Evolutionary conservation across 2,888 invertebrate genomes (phyloP).

Genomic region (Arge pagana): DNA sequence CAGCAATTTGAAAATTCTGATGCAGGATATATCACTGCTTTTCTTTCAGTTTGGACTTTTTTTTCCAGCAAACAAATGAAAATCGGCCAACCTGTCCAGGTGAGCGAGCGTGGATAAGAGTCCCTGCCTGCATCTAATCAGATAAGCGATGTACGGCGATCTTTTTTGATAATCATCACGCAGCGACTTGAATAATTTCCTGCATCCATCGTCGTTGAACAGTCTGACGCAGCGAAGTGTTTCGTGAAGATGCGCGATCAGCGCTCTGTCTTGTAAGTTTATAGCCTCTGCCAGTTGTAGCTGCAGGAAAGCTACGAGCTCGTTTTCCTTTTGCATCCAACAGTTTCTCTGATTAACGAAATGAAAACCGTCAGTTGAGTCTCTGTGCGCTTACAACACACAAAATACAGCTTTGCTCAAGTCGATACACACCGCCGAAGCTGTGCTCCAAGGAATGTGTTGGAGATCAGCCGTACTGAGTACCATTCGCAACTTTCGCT

Average conservation of each 20-base stretch:
- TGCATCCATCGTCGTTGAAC: constrained; percentile 73
- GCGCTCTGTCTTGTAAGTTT: constrained; percentile 75
- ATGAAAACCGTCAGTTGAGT: neutral
- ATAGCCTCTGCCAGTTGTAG: constrained; percentile 82
- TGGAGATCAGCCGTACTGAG: constrained; percentile 86
- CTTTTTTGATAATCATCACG: constrained; percentile 77
- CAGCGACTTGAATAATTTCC: constrained; percentile 74
- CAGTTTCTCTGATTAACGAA: constrained; percentile 48
- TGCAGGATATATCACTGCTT: no score
- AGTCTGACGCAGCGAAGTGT: constrained; percentile 77
- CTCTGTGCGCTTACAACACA: neutral
- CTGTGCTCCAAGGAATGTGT: constrained; percentile 60
- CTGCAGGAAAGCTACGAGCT: constrained; percentile 70
- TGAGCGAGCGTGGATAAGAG: constrained; percentile 76
- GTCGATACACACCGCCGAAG: constrained; percentile 42
- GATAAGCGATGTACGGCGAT: constrained; percentile 81
- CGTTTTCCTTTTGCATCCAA: constrained; percentile 56
- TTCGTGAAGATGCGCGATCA: constrained; percentile 81
- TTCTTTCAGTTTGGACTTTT: no score
- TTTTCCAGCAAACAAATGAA: no score
- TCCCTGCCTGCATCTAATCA: constrained; percentile 79
- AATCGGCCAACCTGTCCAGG: constrained; percentile 69
- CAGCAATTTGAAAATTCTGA: no score
- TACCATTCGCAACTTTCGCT: constrained; percentile 88
- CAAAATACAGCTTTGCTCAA: neutral